Evolutionary conservation across 2,888 invertebrate species (phyloP), one percentile per base, ranked within the genome.

Genomic region (Torymus aiolomorphi): DNA sequence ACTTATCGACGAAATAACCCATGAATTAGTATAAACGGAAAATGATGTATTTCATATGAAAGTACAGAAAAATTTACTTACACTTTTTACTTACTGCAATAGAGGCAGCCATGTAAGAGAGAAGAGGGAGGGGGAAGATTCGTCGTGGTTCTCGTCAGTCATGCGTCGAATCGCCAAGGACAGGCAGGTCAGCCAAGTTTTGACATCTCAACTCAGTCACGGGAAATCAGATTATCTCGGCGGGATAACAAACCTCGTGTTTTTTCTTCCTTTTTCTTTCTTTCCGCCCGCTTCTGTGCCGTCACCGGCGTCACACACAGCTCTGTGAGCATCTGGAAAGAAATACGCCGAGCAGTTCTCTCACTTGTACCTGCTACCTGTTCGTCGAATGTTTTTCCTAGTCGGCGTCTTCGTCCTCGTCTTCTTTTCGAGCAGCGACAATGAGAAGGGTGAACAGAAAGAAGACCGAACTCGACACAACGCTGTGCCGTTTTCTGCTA

Each of bases 131-230:
- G 31, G 31, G 31, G 31, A 31, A 4, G 31, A 31, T 31, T 31
- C 31, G 31, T 31, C 31, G 24, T 24, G 24, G 24, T 24, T 24
- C 24, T 24, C 24, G 31, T 31, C 31, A 31, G 31, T 31, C 31
- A 31, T 31, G 31, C 31, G 31, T 31, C 31, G 5, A 5, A 31
- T 57, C 13, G 76, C 61, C 42, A 62, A 70, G 76, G 70, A 63
- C 63, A 75, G 24, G 31, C 31, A 66, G 20, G n/a, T 24, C 11
- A 14, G 70, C 18, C 12, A 75, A 85, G 84, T 86, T 87, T 87
- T 89, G 89, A 89, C 88, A 83, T 88, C 88, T 89, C 86, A 88
- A 88, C 88, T 89, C 86, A 86, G 89, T 89, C 88, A 88, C 86
- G 86, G 87, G 77, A 88, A 88, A 88, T 88, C 85, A 86, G 88